Conservation (phyloP, 1,140 invertebrate genomes). For the Zaprionus vittiger region DNA sequence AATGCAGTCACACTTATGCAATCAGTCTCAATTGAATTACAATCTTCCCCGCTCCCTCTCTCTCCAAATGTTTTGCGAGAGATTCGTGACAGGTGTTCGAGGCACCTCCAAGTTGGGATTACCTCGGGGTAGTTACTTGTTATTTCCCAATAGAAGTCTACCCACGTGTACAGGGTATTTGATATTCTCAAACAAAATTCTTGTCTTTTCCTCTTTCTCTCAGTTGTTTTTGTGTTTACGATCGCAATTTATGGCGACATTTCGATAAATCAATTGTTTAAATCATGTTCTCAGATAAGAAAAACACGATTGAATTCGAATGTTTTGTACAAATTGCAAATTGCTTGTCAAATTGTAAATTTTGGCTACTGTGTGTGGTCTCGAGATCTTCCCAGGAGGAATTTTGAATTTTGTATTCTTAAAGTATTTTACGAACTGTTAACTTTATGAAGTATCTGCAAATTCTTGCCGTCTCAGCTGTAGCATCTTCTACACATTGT, state of each 20-base stretch:
- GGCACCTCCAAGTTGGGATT: background rate
- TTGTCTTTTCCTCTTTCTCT: background rate
- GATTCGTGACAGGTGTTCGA: constrained; percentile 2
- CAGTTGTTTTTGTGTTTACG: constrained; percentile 6
- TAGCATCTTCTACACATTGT: background rate
- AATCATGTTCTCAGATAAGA: constrained; percentile 11
- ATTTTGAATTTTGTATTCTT: background rate
- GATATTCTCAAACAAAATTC: background rate
- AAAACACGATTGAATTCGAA: background rate
- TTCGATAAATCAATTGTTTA: constrained; percentile 16
- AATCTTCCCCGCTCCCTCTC: background rate
- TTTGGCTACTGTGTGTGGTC: constrained; percentile 4
- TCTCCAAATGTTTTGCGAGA: constrained; percentile 7
- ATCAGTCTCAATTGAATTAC: constrained; percentile 21
- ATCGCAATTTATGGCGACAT: constrained; percentile 7
- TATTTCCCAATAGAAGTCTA: background rate
- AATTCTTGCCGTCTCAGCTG: background rate
- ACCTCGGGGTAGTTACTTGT: background rate
- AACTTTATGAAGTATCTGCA: background rate
- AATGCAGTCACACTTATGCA: constrained; percentile 61
- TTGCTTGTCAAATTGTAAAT: constrained; percentile 1
- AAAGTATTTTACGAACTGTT: background rate
- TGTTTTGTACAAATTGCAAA: constrained; percentile 4
- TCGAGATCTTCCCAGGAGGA: background rate
- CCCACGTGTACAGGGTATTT: constrained; percentile 3